Percentiles rank a stretch among this genome's conserved stretches.
These are phyloP conservation scores for Anser cygnoides DNA, from an alignment of 2,113 vertebrate species.

Conservation along the genomic window DNA sequence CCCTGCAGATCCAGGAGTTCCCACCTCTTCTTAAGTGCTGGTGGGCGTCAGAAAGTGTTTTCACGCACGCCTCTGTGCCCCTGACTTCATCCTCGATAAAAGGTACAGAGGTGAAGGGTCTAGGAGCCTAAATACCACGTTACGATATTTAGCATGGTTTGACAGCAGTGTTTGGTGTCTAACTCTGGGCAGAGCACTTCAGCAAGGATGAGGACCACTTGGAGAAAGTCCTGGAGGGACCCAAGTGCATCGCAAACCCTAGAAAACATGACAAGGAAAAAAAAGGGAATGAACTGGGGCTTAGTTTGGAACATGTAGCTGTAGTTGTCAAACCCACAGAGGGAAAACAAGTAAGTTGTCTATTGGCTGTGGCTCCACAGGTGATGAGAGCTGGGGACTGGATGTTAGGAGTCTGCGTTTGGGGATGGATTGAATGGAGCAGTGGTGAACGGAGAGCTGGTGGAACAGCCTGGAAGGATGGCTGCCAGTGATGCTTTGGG, in stretches of 20 bases:
- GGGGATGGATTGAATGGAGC: no score
- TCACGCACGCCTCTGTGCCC: background rate
- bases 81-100: accelerated
- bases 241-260: background rate
- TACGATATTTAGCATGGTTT: background rate
- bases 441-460: background rate
- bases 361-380: background rate
- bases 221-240: background rate
- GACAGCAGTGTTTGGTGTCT: background rate
- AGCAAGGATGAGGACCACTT: background rate
- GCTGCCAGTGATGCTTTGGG: background rate
- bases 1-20: background rate
- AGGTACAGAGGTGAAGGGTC: background rate
- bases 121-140: background rate
- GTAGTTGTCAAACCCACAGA: background rate
- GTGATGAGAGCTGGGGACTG: background rate
- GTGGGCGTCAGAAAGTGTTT: background rate
- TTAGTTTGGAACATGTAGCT: background rate
- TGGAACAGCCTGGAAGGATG: background rate
- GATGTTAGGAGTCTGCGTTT: background rate
- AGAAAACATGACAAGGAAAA: background rate
- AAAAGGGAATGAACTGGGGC: background rate
- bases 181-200: background rate
- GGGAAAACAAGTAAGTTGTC: background rate
- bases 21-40: background rate